Evolutionary conservation across 2,113 vertebrate genomes (phyloP).

Genomic region (Tapirus terrestris): DNA sequence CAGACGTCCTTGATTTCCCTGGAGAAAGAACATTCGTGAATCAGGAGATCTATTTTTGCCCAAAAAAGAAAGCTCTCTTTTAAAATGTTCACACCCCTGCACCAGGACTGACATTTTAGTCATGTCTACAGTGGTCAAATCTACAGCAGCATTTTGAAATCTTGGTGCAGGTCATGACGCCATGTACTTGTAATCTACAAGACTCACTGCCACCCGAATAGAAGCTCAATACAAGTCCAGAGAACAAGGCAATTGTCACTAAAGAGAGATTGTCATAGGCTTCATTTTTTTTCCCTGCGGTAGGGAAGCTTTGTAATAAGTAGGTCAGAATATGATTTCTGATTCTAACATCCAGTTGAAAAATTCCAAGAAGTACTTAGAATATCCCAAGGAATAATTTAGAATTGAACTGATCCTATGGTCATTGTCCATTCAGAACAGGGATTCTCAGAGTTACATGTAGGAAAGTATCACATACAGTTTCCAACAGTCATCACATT

Average conservation of each 20-base stretch:
- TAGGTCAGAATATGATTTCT: neutral
- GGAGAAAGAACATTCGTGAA: neutral
- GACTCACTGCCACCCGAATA: neutral
- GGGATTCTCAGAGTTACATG: neutral
- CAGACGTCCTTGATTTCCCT: neutral
- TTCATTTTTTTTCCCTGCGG: neutral
- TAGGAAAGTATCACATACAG: neutral
- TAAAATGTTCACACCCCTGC: neutral
- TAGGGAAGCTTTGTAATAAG: neutral
- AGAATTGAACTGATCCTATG: neutral
- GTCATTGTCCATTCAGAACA: neutral
- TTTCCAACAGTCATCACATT: no score
- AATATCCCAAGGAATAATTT: neutral
- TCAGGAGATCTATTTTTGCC: neutral
- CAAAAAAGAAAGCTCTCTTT: neutral
- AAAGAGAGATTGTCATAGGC: neutral
- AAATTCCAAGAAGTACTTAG: constrained; percentile 2
- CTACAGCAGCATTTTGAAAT: neutral
- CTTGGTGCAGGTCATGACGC: neutral
- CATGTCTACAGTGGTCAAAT: neutral
- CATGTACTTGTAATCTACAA: neutral
- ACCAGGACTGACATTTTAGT: neutral
- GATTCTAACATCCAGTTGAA: neutral
- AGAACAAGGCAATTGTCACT: neutral
- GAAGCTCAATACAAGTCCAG: neutral